Evolutionary conservation across 2,113 vertebrate species (phyloP), one percentile per base, ranked within the genome.

Genomic region (Mirounga angustirostris): DNA sequence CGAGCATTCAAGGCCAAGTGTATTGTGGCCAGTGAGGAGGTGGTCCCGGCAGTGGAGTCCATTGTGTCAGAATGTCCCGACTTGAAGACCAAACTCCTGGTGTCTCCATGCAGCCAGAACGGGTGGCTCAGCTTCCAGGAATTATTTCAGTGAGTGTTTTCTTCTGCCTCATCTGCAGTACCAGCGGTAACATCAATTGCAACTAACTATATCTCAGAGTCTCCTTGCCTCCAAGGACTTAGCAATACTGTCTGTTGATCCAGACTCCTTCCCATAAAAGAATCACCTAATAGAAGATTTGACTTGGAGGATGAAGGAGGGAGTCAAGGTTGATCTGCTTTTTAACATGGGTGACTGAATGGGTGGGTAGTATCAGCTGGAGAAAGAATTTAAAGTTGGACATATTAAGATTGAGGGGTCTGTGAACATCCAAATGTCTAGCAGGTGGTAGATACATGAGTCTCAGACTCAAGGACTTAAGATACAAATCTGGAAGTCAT

Each of bases 101-200:
- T 99, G 87, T 99, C 99, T 63, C 67, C 96, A 69, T 96, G 87
- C 28, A 95, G 30, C 24, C 98, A 98, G 88, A 95, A 98, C 0
- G 99, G 99, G 3, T 99, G 99, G 99, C 97, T 99, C 93, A 99
- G 97, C 97, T 98, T 99, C 84, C 94, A 97, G 2, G 98, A 99
- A n/a, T 95, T 99, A 33, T 98, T 97, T 95, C 98, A 92, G 99
- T 99, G 97, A 99, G 99, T 98, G 16, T 22, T 59, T 83, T 80
- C 52, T 33, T 79, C n/a, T 14, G 1, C 54, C 10, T 33, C 46
- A n/a, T 10, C 43, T 18, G 24, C n/a, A 43, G 15, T 4, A 9
- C 4, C 52, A 56, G 18, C 43, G 87, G 26, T 22, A 56, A 54
- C 56, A 65, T 2, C 67, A 69, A 63, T 79, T n/a, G 56, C 18